A percentile compares a stretch with the other conserved stretches of the same genome.
Evolutionary conservation across 2,113 vertebrate species (phyloP).

Genomic region (Entosphenus tridentatus): DNA sequence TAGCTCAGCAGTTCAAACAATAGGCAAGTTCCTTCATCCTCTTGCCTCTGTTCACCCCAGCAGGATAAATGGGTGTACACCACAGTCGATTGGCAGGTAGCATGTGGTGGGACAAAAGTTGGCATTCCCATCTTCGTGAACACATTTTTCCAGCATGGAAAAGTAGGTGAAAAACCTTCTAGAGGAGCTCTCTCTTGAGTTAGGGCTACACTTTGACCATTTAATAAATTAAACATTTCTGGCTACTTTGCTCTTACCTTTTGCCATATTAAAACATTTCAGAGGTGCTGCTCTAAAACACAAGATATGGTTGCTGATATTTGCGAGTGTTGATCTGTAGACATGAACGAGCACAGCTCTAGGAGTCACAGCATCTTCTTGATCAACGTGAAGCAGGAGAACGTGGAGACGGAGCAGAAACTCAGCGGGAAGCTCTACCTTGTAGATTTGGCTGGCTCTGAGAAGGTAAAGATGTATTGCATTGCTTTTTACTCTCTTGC

Average conservation of each 20-base stretch:
- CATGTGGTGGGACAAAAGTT: too few relatives aligned
- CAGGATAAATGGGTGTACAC: too few relatives aligned
- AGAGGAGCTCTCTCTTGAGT: background rate
- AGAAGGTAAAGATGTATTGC: constrained; percentile 40
- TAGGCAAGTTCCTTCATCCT: too few relatives aligned
- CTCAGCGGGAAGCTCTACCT: constrained; percentile 83
- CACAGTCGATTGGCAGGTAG: too few relatives aligned
- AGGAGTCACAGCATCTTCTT: constrained; percentile 90
- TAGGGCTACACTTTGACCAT: background rate
- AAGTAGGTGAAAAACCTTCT: background rate
- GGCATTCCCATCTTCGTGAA: too few relatives aligned
- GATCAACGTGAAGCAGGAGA: constrained; percentile 92
- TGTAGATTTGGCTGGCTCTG: constrained; percentile 79
- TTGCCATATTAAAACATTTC: background rate
- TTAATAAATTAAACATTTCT: background rate
- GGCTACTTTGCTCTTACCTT: background rate
- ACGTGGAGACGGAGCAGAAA: constrained; percentile 76
- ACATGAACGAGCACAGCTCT: constrained; percentile 97
- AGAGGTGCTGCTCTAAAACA: background rate
- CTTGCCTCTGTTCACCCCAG: too few relatives aligned
- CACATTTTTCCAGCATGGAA: background rate
- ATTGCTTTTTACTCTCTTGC: background rate
- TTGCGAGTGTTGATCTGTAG: constrained; percentile 22
- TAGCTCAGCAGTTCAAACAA: too few relatives aligned
- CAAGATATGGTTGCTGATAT: background rate